Evolutionary conservation across 2,113 vertebrate species (phyloP), one percentile per base, ranked within the genome.

Genomic region (Anolis sagrei): DNA sequence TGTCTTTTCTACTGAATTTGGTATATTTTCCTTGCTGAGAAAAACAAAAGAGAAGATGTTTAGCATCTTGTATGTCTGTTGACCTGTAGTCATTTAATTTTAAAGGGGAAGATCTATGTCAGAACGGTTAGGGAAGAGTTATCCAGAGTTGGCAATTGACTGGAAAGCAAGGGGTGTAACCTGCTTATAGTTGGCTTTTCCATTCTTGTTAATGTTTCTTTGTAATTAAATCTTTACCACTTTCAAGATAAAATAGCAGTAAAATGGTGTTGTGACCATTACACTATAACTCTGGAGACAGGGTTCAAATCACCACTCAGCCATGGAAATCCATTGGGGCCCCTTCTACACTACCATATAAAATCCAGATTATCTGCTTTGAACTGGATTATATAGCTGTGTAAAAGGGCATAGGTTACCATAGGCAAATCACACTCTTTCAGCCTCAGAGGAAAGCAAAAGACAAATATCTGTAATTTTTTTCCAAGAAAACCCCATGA

Each of bases 121-220:
- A 32, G 21, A 44, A 25, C 29, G 70, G 68, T 62, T 85, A 58
- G 7, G 3, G 18, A 25, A 54, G n/a, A 58, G 48, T 78, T n/a
- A 11, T 27, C 23, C 6, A 51, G 58, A 58, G 62, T 68, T 69
- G 44, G 3, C 36, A 36, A 13, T 69, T 76, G 39, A 54, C 16
- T 11, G 54, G 54, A 54, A 72, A 19, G 54, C 39, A 27, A 61
- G 18, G 4, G 39, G 23, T 48, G 25, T 21, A 44, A 19, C 13
- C 49, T 61, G 7, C 36, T 74, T 83, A 73, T 29, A 74, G 14
- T 84, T 70, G 70, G 23, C 25, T 69, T 69, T 84, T 84, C 64
- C 49, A 21, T 84, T 27, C 49, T 68, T 84, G 25, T 77, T 84
- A 36, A 66, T n/a, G 34, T 44, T 73, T 8, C 18, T 7, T 44